Conservation (phyloP, 2,113 vertebrate species). For the Poeciliopsis prolifica region DNA sequence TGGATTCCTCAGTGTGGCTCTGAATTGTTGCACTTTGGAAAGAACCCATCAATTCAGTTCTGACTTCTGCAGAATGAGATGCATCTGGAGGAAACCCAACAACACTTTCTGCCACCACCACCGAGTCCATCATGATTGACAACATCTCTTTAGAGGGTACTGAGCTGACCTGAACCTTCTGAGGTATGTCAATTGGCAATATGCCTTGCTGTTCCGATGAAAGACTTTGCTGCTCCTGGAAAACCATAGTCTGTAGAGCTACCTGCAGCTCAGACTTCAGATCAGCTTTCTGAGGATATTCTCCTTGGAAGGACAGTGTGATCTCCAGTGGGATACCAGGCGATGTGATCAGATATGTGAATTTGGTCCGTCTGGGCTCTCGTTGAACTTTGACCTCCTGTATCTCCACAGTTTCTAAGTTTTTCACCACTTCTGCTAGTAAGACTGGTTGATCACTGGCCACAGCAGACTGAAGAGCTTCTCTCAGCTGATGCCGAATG, state of each 20-base stretch:
- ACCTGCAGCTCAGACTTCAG: constrained; percentile 82
- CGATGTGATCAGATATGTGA: constrained; percentile 83
- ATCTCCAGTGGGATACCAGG: constrained; percentile 80
- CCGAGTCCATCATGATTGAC: constrained; percentile 63
- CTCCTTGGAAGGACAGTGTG: constrained; percentile 78
- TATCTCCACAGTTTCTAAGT: constrained; percentile 77
- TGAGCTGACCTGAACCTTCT: constrained; percentile 52
- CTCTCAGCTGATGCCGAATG: constrained; percentile 80
- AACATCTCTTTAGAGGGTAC: constrained; percentile 52
- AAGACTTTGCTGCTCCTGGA: constrained; percentile 80
- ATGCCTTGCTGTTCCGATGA: constrained; percentile 73
- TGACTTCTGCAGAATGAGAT: constrained; percentile 61
- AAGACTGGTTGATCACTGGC: constrained; percentile 79
- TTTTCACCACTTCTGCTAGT: constrained; percentile 80
- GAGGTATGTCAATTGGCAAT: constrained; percentile 40
- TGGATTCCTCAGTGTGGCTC: constrained; percentile 52
- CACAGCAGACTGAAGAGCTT: constrained; percentile 81
- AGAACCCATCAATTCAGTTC: constrained; percentile 56
- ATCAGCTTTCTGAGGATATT: constrained; percentile 81
- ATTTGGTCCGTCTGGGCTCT: constrained; percentile 74
- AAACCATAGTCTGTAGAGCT: constrained; percentile 83
- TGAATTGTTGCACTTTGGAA: constrained; percentile 56
- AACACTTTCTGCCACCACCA: constrained; percentile 65
- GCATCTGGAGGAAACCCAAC: constrained; percentile 41
- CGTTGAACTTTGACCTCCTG: constrained; percentile 74